These are phyloP conservation scores for Hirundo rustica DNA, from an alignment of 2,797 vertebrate genomes.

Conservation along the genomic window DNA sequence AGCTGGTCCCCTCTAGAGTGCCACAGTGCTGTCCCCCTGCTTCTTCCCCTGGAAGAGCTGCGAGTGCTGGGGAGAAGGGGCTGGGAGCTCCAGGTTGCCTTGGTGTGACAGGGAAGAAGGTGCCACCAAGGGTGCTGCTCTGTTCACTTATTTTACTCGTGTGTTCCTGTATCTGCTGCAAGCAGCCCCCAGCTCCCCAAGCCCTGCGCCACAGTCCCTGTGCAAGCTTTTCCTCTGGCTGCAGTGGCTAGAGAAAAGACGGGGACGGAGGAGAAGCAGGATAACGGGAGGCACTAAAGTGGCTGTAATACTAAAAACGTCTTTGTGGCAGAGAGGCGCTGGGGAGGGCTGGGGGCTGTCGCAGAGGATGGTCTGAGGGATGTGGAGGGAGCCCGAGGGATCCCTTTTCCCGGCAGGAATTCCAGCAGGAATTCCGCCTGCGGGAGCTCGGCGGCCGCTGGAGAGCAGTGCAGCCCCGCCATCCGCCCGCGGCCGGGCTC, in stretches of 20 bases:
- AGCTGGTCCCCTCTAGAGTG: neutral
- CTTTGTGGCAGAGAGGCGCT: neutral
- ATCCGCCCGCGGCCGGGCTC: neutral
- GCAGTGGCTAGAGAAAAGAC: neutral
- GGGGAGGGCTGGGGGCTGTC: neutral
- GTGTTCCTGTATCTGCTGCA: neutral
- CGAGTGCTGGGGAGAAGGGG: accelerated
- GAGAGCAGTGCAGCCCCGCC: neutral
- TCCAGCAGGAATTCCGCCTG: accelerated
- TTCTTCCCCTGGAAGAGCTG: neutral
- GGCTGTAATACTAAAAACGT: neutral
- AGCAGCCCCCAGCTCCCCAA: neutral
- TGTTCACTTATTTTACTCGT: accelerated
- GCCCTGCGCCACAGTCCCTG: accelerated
- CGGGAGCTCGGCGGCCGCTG: neutral
- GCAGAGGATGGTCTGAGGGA: neutral
- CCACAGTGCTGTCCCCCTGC: accelerated
- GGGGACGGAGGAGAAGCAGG: neutral
- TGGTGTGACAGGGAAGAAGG: neutral
- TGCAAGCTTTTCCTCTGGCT: neutral
- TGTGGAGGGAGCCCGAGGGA: neutral
- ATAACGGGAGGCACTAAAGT: accelerated
- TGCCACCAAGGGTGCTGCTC: neutral
- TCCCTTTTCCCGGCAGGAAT: neutral
- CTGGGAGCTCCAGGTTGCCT: neutral